phyloP scores from a whole-genome alignment of 2,888 invertebrate species.

The Iphiclides podalirius region DNA sequence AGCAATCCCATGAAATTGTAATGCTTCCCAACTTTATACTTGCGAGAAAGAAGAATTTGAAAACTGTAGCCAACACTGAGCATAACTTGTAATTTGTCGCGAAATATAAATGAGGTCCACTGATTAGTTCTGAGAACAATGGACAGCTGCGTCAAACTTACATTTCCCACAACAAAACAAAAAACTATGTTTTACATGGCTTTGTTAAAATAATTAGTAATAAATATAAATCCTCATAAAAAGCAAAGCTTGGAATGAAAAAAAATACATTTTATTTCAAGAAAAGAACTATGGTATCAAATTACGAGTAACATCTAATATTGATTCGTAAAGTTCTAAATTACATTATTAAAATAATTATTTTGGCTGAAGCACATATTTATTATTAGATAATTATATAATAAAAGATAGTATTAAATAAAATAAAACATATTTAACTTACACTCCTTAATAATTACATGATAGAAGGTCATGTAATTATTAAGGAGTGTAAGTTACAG shows the following conservation, averaged over 20 bases:
- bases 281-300: too few relatives aligned
- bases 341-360: neutral
- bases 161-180: constrained; percentile 6
- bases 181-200: neutral
- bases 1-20: constrained; percentile 77
- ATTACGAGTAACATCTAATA: too few relatives aligned
- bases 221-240: too few relatives aligned
- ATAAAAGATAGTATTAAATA: too few relatives aligned
- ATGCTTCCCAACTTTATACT: constrained; percentile 58
- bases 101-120: constrained; percentile 61
- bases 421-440: constrained; percentile 28
- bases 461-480: too few relatives aligned
- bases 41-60: constrained; percentile 69
- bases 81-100: constrained; percentile 72
- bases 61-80: constrained; percentile 67
- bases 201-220: too few relatives aligned
- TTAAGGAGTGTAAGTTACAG: constrained; percentile 20
- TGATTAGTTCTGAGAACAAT: constrained; percentile 17
- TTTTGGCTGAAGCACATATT: constrained; percentile 10
- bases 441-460: constrained; percentile 28
- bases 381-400: constrained; percentile 18
- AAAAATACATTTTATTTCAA: neutral
- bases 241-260: neutral
- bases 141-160: constrained; percentile 12
- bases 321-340: too few relatives aligned